phyloP scores from a whole-genome alignment of 1,140 invertebrate genomes.

The Caerostris extrusa region DNA sequence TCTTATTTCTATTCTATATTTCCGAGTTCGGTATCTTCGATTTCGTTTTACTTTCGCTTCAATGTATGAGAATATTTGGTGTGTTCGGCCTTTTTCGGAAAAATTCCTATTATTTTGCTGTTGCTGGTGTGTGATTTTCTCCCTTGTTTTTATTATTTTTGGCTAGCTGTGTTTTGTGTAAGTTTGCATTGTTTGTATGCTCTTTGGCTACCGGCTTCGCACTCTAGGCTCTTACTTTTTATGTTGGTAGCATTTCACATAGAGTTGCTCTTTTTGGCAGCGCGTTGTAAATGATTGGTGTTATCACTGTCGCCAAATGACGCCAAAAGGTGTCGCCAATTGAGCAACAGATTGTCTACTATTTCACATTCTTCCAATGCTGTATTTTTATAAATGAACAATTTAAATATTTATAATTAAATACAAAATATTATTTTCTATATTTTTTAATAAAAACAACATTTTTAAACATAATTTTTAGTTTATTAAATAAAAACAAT shows the following conservation, averaged over 20 bases:
- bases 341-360: background rate
- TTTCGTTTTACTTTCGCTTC: slow-evolving; percentile 32
- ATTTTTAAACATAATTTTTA: no score
- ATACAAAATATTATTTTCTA: no score
- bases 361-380: background rate
- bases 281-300: background rate
- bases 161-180: background rate
- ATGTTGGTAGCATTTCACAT: background rate
- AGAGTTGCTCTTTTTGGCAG: background rate
- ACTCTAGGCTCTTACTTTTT: background rate
- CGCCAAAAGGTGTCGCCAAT: background rate
- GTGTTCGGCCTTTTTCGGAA: slow-evolving; percentile 10
- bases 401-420: no score
- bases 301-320: background rate
- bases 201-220: background rate
- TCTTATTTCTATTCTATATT: slow-evolving; percentile 24
- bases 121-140: background rate
- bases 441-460: no score
- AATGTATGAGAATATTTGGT: slow-evolving; percentile 41
- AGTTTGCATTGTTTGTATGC: slow-evolving; percentile 11
- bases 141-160: background rate
- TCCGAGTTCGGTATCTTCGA: slow-evolving; percentile 6
- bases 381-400: no score
- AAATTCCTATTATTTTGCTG: background rate
- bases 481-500: no score